phyloP scores from a whole-genome alignment of 2,888 invertebrate genomes.

The Myopa tessellatipennis region DNA sequence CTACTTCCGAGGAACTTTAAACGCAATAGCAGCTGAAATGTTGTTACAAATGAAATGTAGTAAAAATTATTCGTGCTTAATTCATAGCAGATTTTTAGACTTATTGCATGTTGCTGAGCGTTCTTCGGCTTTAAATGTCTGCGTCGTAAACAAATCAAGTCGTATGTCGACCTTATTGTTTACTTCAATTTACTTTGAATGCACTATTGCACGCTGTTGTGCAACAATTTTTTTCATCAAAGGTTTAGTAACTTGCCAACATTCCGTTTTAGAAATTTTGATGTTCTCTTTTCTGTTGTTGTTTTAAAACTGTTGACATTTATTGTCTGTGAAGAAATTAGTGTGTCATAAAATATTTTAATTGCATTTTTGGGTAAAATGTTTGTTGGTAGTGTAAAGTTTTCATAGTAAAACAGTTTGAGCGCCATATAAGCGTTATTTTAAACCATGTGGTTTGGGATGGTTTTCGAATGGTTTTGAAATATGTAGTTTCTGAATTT shows the following conservation, averaged over 20 bases:
- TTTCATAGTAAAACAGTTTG: not conserved
- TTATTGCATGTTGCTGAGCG: constrained; percentile 10
- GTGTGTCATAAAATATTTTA: not conserved
- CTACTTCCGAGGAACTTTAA: constrained; percentile 7
- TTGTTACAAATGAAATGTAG: not conserved
- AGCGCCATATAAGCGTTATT: not conserved
- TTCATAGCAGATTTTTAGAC: constrained; percentile 9
- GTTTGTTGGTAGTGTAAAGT: not conserved
- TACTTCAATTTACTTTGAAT: not conserved
- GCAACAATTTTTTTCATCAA: not conserved
- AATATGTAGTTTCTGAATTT: too few species aligned
- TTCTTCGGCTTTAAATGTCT: not conserved
- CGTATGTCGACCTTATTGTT: not conserved
- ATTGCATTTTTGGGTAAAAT: constrained; percentile 6
- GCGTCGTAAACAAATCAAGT: not conserved
- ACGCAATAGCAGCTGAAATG: not conserved
- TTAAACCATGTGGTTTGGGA: too few species aligned
- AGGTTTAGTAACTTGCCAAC: too few species aligned
- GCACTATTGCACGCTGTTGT: not conserved
- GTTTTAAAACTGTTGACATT: not conserved
- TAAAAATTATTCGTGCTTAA: not conserved
- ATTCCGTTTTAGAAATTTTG: not conserved
- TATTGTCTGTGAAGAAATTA: constrained; percentile 31
- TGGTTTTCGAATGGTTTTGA: too few species aligned
- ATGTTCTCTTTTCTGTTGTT: not conserved